Evolutionary conservation across 2,797 vertebrate species (phyloP).

Genomic region (Lagorchestes hirsutus): DNA sequence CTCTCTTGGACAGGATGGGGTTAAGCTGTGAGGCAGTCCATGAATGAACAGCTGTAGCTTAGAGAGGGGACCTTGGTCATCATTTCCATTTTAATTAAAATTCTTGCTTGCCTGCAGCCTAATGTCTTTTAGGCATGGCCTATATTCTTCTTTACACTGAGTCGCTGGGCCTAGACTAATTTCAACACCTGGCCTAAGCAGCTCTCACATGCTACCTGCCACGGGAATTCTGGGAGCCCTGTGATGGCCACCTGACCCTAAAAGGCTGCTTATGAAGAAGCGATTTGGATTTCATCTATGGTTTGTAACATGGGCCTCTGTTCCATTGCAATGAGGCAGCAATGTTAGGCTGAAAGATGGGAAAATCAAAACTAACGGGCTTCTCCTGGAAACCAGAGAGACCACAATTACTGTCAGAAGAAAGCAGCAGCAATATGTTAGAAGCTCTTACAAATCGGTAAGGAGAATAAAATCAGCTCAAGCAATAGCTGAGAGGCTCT

Average conservation of each 20-base stretch:
- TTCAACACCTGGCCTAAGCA: not conserved
- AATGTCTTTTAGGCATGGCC: not conserved
- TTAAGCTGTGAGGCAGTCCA: not conserved
- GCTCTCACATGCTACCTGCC: too few species aligned
- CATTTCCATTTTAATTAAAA: conserved; percentile 6
- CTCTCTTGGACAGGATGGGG: not conserved
- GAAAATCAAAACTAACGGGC: not conserved
- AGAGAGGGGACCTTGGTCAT: not conserved
- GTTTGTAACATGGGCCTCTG: not conserved
- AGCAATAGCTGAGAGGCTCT: not conserved
- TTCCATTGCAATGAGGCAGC: not conserved
- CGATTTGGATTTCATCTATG: not conserved
- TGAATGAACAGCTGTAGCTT: conserved; percentile 1
- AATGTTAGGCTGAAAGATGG: not conserved
- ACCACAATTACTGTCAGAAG: not conserved
- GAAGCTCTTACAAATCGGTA: not conserved
- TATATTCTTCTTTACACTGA: not conserved
- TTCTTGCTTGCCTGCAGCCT: not conserved
- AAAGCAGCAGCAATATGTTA: not conserved
- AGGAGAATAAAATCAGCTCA: not conserved
- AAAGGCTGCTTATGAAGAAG: not conserved
- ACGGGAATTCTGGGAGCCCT: not conserved
- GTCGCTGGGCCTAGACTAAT: not conserved
- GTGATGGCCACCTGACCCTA: not conserved
- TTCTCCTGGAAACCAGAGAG: not conserved